Evolutionary conservation across 1,140 invertebrate species (phyloP), one percentile per base, ranked within the genome.

Genomic region (Chionoecetes opilio): DNA sequence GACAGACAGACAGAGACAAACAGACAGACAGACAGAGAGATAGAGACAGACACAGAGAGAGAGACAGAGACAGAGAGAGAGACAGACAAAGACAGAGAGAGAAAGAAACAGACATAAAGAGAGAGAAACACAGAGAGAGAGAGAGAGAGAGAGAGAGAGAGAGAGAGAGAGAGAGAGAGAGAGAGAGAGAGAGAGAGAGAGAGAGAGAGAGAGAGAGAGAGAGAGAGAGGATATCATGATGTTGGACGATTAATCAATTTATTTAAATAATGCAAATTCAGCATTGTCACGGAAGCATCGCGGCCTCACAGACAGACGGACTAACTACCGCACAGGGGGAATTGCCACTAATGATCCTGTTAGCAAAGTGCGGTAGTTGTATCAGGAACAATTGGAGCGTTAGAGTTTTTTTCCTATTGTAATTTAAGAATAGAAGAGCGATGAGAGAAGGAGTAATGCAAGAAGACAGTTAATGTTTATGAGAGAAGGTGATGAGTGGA

Each of bases 191-290:
- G 46, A 46, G 53, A 91, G 89, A 82, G 91, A 82, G 63, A 82
- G 63, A 92, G 91, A 82, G 91, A 92, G 53, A 53, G 90, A 87
- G 85, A 17, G 21, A 6, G 34, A 26, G 11, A 87, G 21, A 14
- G 34, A 29, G 3, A 31, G 41, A 26, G 21, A n/a, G 63, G n/a
- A n/a, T 75, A 75, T n/a, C 63, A 26, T 75, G 63, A 75, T 26
- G n/a, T 26, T 38, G 34, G 63, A 29, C 37, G 91, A 92, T 92
- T 75, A 63, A 92, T 92, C 63, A 92, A 84, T 92, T 92, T 92
- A 92, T 82, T 82, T 92, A 90, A 90, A 90, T 34, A 92, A 92
- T 37, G 37, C 34, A 37, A 82, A 92, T 82, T 92, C 53, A n/a
- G 53, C 17, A 34, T 31, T 21, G 8, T 32, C 91, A 92, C 91